A percentile compares a stretch with the other conserved stretches of the same genome.
These are phyloP conservation scores for Horisme vitalbata DNA, from an alignment of 2,888 invertebrate species.

Conservation along the genomic window DNA sequence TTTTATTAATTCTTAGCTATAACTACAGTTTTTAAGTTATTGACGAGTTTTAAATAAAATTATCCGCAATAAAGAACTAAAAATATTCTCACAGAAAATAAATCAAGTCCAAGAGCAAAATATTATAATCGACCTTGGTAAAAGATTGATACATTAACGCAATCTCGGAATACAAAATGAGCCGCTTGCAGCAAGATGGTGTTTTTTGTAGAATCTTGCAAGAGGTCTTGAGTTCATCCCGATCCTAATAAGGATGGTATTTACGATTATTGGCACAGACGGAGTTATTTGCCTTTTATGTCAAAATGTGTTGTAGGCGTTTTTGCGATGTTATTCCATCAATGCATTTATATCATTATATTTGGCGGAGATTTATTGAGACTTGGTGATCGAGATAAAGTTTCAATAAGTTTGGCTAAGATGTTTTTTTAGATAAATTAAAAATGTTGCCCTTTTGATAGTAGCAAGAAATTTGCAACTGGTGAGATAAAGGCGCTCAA, in stretches of 20 bases:
- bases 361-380: slow-evolving; percentile 6
- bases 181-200: slow-evolving; percentile 13
- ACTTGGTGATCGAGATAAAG: slow-evolving; percentile 1
- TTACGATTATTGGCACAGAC: slow-evolving; percentile 25
- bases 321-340: slow-evolving; percentile 11
- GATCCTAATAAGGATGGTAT: slow-evolving; percentile 27
- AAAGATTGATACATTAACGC: slow-evolving; percentile 27
- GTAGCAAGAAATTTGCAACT: too few species aligned
- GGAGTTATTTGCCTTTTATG: slow-evolving; percentile 25
- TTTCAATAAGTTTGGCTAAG: slow-evolving; percentile 1
- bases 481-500: too few species aligned
- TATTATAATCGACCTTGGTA: slow-evolving; percentile 20
- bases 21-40: too few species aligned
- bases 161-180: slow-evolving; percentile 25
- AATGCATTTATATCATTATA: slow-evolving; percentile 2
- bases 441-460: too few species aligned
- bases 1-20: too few species aligned
- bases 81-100: neutral
- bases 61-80: neutral
- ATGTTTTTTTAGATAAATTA: neutral
- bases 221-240: slow-evolving; percentile 26
- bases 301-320: slow-evolving; percentile 20
- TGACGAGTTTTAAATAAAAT: neutral
- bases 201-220: slow-evolving; percentile 24
- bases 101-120: slow-evolving; percentile 2